These are phyloP conservation scores for Phlogophora meticulosa DNA, from an alignment of 2,888 invertebrate species.

Conservation along the genomic window DNA sequence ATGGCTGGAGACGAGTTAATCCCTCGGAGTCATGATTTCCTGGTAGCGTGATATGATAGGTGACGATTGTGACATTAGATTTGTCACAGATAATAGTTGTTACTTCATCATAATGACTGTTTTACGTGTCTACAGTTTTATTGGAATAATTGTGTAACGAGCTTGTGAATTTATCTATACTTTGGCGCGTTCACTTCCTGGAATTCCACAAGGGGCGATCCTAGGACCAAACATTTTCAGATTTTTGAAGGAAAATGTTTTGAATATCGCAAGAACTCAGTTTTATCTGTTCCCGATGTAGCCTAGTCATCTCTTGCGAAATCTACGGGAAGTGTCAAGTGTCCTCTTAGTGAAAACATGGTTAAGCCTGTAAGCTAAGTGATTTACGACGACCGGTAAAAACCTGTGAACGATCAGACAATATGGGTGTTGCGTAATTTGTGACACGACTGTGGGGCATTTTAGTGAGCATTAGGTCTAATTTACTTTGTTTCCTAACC, in stretches of 20 bases:
- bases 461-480: slow-evolving; percentile 7
- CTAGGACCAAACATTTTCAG: background rate
- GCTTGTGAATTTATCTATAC: slow-evolving; percentile 1
- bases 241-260: no score
- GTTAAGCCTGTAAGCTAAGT: slow-evolving; percentile 29
- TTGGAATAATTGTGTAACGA: slow-evolving; percentile 28
- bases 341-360: slow-evolving; percentile 20
- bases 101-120: slow-evolving; percentile 44
- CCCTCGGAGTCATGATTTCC: slow-evolving; percentile 59
- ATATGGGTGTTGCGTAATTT: slow-evolving; percentile 34
- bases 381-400: slow-evolving; percentile 47
- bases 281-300: background rate
- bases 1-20: slow-evolving; percentile 52
- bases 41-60: slow-evolving; percentile 48
- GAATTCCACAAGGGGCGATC: slow-evolving; percentile 19
- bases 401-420: slow-evolving; percentile 32
- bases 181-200: background rate
- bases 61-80: slow-evolving; percentile 59
- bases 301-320: slow-evolving; percentile 35
- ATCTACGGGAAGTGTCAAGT: slow-evolving; percentile 40
- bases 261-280: background rate
- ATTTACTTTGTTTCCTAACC: background rate
- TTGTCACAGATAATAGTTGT: slow-evolving; percentile 50
- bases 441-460: slow-evolving; percentile 21
- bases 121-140: slow-evolving; percentile 45